Conservation (phyloP, 2,797 vertebrate species). For the Xyrichtys novacula region DNA sequence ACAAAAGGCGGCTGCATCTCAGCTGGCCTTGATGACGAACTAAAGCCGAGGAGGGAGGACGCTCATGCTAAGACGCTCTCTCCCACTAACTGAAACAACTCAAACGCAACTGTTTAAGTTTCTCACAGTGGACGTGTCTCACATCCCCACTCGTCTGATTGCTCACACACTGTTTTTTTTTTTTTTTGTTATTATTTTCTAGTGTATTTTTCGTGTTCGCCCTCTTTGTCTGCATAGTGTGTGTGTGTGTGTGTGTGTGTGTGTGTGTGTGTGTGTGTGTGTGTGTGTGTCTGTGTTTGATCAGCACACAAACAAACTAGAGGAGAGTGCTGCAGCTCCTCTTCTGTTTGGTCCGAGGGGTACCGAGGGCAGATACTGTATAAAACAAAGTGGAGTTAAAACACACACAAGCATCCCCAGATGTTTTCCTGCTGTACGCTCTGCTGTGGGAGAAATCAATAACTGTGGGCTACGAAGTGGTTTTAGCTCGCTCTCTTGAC, state of each 20-base stretch:
- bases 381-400: conserved; percentile 71
- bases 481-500: conserved; percentile 74
- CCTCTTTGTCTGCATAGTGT: conserved; percentile 30
- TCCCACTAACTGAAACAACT: conserved; percentile 33
- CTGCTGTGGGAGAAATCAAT: conserved; percentile 78
- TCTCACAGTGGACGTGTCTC: conserved; percentile 26
- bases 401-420: conserved; percentile 66
- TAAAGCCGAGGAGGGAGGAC: conserved; percentile 52
- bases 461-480: conserved; percentile 73
- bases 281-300: conserved; percentile 52
- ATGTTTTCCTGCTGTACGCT: conserved; percentile 64
- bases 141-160: conserved; percentile 29
- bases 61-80: conserved; percentile 32
- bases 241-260: conserved; percentile 37
- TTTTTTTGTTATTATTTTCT: background rate
- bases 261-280: no score
- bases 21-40: conserved; percentile 67
- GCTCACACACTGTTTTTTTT: conserved; percentile 32
- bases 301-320: conserved; percentile 35
- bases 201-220: background rate
- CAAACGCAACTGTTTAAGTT: conserved; percentile 11
- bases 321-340: conserved; percentile 45
- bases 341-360: conserved; percentile 54
- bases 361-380: conserved; percentile 64
- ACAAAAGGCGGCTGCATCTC: conserved; percentile 70